These are phyloP conservation scores for Octodon degus DNA, from an alignment of 2,113 vertebrate genomes.

Conservation along the genomic window DNA sequence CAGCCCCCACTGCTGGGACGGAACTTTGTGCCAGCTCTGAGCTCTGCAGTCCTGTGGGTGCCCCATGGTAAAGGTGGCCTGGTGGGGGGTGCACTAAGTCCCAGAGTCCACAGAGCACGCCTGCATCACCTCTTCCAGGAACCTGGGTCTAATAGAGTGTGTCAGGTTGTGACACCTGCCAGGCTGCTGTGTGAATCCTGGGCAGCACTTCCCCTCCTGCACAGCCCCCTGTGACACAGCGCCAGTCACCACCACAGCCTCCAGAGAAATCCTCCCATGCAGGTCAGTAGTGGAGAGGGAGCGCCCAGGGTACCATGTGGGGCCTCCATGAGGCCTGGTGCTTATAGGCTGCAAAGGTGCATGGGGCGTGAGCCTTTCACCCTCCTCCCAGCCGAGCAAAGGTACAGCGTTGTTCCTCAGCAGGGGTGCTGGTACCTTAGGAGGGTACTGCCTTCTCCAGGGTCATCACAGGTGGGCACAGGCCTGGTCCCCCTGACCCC, in stretches of 20 bases:
- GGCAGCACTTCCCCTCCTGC: neutral
- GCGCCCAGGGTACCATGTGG: neutral
- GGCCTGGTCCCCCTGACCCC: neutral
- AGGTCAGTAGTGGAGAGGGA: neutral
- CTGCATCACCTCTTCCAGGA: too few species aligned
- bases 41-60: neutral
- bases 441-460: neutral
- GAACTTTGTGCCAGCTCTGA: neutral
- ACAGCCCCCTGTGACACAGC: too few species aligned
- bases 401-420: neutral
- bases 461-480: neutral
- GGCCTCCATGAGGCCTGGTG: neutral
- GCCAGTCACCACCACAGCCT: neutral
- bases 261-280: neutral
- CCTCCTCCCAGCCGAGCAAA: neutral
- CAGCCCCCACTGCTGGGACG: neutral
- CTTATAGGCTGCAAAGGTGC: neutral
- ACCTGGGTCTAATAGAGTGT: neutral
- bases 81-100: too few species aligned
- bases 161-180: too few species aligned
- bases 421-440: neutral
- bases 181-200: neutral
- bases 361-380: neutral
- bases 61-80: neutral
- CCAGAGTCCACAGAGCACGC: neutral